A percentile compares a stretch with the other conserved stretches of the same genome.
Evolutionary conservation across 2,113 vertebrate species (phyloP).

Genomic region (Eptesicus fuscus): DNA sequence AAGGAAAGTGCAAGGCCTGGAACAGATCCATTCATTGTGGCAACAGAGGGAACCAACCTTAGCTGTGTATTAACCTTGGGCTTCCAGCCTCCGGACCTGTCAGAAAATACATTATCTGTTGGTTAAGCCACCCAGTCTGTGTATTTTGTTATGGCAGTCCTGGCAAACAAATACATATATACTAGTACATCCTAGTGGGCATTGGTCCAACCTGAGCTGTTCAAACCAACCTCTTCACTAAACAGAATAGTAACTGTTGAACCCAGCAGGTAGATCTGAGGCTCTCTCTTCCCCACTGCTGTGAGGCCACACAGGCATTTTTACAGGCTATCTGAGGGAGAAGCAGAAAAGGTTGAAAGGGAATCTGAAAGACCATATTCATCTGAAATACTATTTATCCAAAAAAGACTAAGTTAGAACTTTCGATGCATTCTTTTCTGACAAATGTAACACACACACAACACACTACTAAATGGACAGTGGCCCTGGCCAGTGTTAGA

Average conservation of each 20-base stretch:
- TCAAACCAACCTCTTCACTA: neutral
- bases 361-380: neutral
- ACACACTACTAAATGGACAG: neutral
- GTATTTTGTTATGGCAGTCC: neutral
- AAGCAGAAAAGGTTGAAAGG: neutral
- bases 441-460: neutral
- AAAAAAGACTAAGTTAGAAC: neutral
- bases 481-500: too few species aligned
- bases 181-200: too few species aligned
- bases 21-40: neutral
- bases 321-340: neutral
- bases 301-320: neutral
- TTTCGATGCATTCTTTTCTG: neutral
- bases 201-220: neutral
- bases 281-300: neutral
- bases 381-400: neutral
- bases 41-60: neutral
- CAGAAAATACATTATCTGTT: neutral
- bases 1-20: neutral
- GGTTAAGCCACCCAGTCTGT: neutral
- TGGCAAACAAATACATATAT: neutral
- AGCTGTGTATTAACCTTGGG: neutral
- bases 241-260: neutral
- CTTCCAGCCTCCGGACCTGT: neutral
- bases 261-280: neutral